These are phyloP conservation scores for Caenorhabditis briggsae DNA, from an alignment of 1,140 invertebrate species.

Conservation along the genomic window DNA sequence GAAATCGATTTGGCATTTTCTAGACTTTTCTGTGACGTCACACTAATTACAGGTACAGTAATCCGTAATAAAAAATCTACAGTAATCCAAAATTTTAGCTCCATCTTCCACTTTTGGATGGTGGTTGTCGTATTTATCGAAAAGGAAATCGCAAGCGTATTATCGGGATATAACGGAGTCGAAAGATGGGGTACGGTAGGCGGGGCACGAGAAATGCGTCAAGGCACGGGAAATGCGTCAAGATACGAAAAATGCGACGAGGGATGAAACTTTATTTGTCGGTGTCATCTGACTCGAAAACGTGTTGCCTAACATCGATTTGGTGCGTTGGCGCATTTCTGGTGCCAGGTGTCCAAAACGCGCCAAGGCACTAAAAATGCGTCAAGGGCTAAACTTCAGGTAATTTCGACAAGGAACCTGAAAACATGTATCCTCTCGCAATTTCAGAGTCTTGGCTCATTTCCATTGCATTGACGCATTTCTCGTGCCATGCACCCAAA, in stretches of 20 bases:
- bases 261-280: too few species aligned
- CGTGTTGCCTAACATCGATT: too few species aligned
- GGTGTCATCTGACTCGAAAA: background rate
- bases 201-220: background rate
- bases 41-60: constrained; percentile 56
- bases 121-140: constrained; percentile 16
- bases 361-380: too few species aligned
- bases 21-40: constrained; percentile 50
- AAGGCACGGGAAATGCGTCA: constrained; percentile 1
- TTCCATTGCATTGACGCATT: too few species aligned
- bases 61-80: background rate
- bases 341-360: too few species aligned
- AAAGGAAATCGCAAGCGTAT: background rate
- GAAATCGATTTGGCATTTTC: constrained; percentile 59
- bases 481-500: too few species aligned
- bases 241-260: background rate
- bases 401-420: too few species aligned
- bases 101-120: constrained; percentile 28
- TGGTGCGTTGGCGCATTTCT: too few species aligned
- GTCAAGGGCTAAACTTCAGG: too few species aligned
- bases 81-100: background rate
- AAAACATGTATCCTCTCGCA: too few species aligned
- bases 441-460: too few species aligned
- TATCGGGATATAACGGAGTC: constrained; percentile 24
- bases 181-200: constrained; percentile 17